These are phyloP conservation scores for Aricia agestis DNA, from an alignment of 1,140 invertebrate species.

Conservation along the genomic window DNA sequence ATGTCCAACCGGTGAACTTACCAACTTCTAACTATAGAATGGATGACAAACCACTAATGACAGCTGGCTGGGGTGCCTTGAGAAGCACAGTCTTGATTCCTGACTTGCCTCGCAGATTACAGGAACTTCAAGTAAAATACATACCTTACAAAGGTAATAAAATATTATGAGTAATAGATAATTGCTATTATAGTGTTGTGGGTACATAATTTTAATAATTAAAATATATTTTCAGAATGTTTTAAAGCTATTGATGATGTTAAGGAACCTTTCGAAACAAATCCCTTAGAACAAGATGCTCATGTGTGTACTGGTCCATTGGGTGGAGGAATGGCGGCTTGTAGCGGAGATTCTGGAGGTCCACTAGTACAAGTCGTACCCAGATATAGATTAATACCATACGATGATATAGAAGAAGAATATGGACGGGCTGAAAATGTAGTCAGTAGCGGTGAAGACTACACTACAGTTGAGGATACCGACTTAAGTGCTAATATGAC, in stretches of 20 bases:
- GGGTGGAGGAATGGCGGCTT: slow-evolving; percentile 77
- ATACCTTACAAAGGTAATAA: slow-evolving; percentile 56
- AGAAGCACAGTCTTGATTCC: slow-evolving; percentile 54
- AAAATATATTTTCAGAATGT: slow-evolving; percentile 52
- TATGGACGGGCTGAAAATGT: slow-evolving; percentile 25
- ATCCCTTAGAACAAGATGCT: slow-evolving; percentile 55
- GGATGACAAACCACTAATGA: slow-evolving; percentile 34
- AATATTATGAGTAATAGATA: background rate
- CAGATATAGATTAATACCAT: slow-evolving; percentile 28
- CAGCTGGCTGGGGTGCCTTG: slow-evolving; percentile 67
- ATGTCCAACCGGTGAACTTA: slow-evolving; percentile 75
- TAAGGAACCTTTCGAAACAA: slow-evolving; percentile 47
- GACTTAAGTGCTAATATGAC: slow-evolving; percentile 21
- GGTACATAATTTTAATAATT: background rate
- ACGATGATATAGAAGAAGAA: slow-evolving; percentile 31
- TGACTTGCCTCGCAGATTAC: slow-evolving; percentile 55
- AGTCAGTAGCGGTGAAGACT: slow-evolving; percentile 8
- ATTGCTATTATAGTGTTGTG: too few relatives aligned
- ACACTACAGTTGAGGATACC: slow-evolving; percentile 25
- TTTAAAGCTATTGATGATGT: slow-evolving; percentile 56
- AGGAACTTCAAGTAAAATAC: slow-evolving; percentile 66
- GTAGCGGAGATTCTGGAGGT: slow-evolving; percentile 82
- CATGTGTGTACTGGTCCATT: slow-evolving; percentile 81
- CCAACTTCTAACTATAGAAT: slow-evolving; percentile 37
- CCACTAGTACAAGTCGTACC: slow-evolving; percentile 73